Evolutionary conservation across 2,113 vertebrate genomes (phyloP).

Genomic region (Himantopus leucocephalus): DNA sequence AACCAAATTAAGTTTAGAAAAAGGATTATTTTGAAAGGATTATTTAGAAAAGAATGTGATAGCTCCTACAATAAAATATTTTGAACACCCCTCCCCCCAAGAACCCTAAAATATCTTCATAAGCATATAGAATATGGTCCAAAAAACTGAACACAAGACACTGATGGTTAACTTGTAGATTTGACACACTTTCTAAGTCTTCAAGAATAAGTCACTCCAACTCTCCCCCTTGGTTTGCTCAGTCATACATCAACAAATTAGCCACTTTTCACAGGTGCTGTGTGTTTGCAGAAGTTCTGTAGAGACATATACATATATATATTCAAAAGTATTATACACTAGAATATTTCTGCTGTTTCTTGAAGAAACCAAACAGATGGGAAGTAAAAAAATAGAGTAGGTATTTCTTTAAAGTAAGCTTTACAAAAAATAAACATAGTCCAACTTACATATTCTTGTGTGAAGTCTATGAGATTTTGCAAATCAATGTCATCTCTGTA

Average conservation of each 20-base stretch:
- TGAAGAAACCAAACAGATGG: background rate
- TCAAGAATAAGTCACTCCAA: background rate
- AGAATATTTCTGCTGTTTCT: background rate
- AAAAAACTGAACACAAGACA: background rate
- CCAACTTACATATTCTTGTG: constrained; percentile 94
- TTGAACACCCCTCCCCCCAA: background rate
- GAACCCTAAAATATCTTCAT: background rate
- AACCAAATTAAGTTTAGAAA: background rate
- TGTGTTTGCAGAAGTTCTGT: background rate
- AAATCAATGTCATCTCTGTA: constrained; percentile 98
- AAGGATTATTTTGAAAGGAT: background rate
- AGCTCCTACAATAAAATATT: background rate
- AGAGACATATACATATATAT: background rate
- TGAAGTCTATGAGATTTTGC: constrained; percentile 98
- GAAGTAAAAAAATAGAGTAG: background rate
- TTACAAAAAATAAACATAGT: background rate
- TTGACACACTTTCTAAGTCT: background rate
- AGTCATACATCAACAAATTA: background rate
- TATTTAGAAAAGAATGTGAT: background rate
- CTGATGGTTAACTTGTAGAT: background rate
- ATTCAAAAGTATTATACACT: background rate
- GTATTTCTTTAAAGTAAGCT: background rate
- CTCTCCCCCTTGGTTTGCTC: background rate
- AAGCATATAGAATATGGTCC: background rate
- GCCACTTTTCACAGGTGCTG: background rate